Evolutionary conservation across 64 coral and sea anemone genomes (phyloP), one percentile per base, ranked within the genome.

Genomic region (Stichodactyla mertensii): DNA sequence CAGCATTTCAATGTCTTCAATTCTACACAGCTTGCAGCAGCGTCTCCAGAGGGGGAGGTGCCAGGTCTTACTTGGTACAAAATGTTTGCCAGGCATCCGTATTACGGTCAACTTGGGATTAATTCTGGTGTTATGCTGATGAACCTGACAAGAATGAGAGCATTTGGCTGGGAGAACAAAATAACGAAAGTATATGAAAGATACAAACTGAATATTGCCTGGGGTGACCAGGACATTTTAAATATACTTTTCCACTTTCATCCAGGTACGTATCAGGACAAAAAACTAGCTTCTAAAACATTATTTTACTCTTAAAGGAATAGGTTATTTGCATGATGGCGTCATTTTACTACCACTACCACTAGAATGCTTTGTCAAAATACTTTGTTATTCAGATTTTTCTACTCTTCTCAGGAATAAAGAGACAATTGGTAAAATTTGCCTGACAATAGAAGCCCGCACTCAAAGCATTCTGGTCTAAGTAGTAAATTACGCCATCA

Each of bases 101-200:
- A 79, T 79, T 93, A 84, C 87, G 95, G 95, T 31, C 86, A 93
- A 91, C 78, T 89, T 19, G 95, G 95, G 6, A 64, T 97, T 31
- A 97, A 97, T 14, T 97, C 95, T 66, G 95, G 95, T 64, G 95
- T 97, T 13, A 93, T 97, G 95, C 53, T 97, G 52, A 93, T 97
- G 92, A 97, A 97, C 16, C 82, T 93, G 66, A 97, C 95, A 52
- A 88, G 92, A 82, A 95, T 95, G 94, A 79, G 94, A 60, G 52
- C 54, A 74, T 92, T 89, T 59, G 52, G 54, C 31, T 95, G 94
- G 94, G 55, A 71, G 10, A 78, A 89, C 53, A 95, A 87, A 23
- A 92, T 95, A 14, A 51, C 87, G 22, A 71, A 77, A 84, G 80
- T 92, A 16, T 95, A 95, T 66, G 85, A 62, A n/a, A 86, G 92